Evolutionary conservation across 2,888 invertebrate species (phyloP), one percentile per base, ranked within the genome.

Genomic region (Galerucella pusilla): DNA sequence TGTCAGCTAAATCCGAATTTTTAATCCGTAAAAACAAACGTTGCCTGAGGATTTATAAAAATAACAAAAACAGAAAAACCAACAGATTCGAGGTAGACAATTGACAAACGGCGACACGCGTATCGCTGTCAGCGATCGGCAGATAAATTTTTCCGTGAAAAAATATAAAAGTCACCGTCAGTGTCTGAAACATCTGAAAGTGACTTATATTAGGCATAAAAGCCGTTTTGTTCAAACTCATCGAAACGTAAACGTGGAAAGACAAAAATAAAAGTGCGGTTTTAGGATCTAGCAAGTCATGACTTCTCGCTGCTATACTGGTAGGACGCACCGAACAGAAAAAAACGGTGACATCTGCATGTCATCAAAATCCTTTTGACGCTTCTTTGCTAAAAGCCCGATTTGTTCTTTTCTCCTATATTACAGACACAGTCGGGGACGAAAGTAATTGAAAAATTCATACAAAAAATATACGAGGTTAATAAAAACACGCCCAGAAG

Each of bases 311-410:
- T 45, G 68, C 71, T 75, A 45, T 73, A 73, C 71, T 67, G 73
- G 74, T 66, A 59, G 35, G 11, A 72, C 35, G 60, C 75, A 71
- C 52, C 49, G 75, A 75, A 72, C 75, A 75, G 75, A 70, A 75
- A 74, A 75, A 70, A 67, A 46, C 52, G 77, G 75, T 71, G 76
- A 77, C 79, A 79, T 79, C 75, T 79, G 79, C 68, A 75, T 76
- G 76, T 76, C 79, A 73, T 79, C 77, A 77, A 75, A 77, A 76
- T 70, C 65, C 76, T 76, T 79, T 77, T 76, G 77, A 75, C 75
- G 77, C 74, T 75, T 64, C 65, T 60, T 63, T 63, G 73, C 66
- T 76, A 76, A 77, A 79, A 75, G 75, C 74, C 69, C 71, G 74
- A 63, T 75, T 75, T 75, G 75, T 78, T 77, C 74, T 74, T 68